Base-by-base conservation (phyloP, 2,113 vertebrate species). In the Sardina pilchardus region DNA sequence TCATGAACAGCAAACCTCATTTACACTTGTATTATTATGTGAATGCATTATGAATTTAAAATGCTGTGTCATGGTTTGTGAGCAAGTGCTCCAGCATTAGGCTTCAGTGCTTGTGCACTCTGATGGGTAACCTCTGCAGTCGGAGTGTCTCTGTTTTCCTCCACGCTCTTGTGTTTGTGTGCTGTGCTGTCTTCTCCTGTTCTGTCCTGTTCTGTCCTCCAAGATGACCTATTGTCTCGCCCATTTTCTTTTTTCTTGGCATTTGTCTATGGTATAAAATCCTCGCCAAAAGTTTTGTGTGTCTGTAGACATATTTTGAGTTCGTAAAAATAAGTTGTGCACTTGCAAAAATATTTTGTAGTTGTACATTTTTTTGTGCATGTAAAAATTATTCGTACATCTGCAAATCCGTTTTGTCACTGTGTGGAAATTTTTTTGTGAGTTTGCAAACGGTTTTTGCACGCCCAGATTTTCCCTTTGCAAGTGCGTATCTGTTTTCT, bases 41-140 rank as follows among this genome's bases (percentile, higher is more conserved):
- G n/a, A 71, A 24, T 24, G 63, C 63, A 71, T 71, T 26, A 71
- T 71, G 63, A 2, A 78, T 78, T 78, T 36, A 12, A 78, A 42
- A 78, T 78, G 71, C 30, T 78, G 71, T 36, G 71, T 78, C 71
- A 78, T 78, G 71, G 71, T 71, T 7, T 30, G 9, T 71, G 30
- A 10, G 34, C 63, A 34, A 34, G 63, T 71, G 63, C 71, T 78
- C 30, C 30, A 34, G 71, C 71, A 78, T 12, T 36, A 30, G 30
- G 71, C 71, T 34, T 6, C 14, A 78, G 30, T 36, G 26, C 67
- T 75, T 75, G 67, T 36, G 30, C 12, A 5, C 30, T 78, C 71
- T 78, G 71, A 78, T 78, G 30, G 30, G 12, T 10, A 78, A 78
- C 71, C 34, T 78, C 71, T 71, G 71, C 71, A 78, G 71, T 78